Percentiles rank a stretch among this genome's conserved stretches.
Evolutionary conservation across 2,113 vertebrate species (phyloP).

Genomic region (Ophiodon elongatus): DNA sequence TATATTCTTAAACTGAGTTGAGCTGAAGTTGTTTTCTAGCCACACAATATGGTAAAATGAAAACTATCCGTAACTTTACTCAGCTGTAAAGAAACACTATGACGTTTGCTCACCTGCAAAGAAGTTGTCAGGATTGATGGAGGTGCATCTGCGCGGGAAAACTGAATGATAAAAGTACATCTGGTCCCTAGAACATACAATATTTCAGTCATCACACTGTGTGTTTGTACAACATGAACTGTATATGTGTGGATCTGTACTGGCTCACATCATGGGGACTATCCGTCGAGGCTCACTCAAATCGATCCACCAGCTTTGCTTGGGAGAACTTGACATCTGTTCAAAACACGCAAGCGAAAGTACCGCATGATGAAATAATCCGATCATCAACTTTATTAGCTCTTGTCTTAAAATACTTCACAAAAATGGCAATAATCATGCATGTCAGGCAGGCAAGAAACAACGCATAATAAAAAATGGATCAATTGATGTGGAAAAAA

Average conservation of each 20-base stretch:
- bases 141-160: conserved; percentile 75
- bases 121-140: conserved; percentile 36
- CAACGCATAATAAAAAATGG: background rate
- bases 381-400: background rate
- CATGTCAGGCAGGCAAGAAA: background rate
- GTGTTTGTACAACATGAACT: background rate
- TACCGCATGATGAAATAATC: background rate
- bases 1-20: background rate
- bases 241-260: background rate
- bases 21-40: background rate
- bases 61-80: background rate
- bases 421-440: background rate
- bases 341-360: conserved; percentile 19
- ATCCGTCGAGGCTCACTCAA: conserved; percentile 42
- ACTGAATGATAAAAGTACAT: conserved; percentile 44
- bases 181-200: conserved; percentile 60
- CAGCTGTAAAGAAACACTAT: background rate
- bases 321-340: conserved; percentile 30
- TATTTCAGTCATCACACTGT: conserved; percentile 13
- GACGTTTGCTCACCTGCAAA: conserved; percentile 56
- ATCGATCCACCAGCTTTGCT: conserved; percentile 77
- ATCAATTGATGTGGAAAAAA: background rate
- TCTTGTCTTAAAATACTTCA: background rate
- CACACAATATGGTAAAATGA: background rate
- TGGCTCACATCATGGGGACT: conserved; percentile 73